Evolutionary conservation across 1,140 invertebrate species (phyloP).

Genomic region (Eupristina koningsbergeri): DNA sequence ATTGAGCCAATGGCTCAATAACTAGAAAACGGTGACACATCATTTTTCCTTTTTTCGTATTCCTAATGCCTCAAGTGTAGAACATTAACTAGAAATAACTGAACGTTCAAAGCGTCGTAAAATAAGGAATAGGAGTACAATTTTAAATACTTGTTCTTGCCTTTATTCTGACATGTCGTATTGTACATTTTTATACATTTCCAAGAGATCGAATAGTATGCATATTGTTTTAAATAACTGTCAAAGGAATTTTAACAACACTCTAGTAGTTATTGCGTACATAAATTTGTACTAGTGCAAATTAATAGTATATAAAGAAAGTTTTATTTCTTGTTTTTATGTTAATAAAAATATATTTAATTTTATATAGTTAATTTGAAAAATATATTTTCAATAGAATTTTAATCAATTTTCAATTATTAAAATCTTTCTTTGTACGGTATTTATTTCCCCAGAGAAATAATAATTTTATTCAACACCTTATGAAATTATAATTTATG

Average conservation of each 20-base stretch:
- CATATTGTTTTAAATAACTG: not conserved
- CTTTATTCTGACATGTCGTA: not conserved
- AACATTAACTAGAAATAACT: constrained; percentile 6
- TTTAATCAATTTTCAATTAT: too few species aligned
- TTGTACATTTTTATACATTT: not conserved
- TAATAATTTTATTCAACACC: too few species aligned
- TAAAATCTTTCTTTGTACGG: too few species aligned
- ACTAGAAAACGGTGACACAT: constrained; percentile 28
- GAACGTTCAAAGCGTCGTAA: not conserved
- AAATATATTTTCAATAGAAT: too few species aligned
- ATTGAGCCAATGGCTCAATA: not conserved
- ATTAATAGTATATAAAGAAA: too few species aligned
- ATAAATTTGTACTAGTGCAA: too few species aligned
- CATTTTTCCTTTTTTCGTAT: constrained; percentile 28
- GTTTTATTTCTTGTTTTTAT: too few species aligned
- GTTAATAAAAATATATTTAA: too few species aligned
- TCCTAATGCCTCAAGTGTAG: not conserved
- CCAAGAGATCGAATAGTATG: not conserved
- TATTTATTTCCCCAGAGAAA: too few species aligned
- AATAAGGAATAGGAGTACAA: not conserved
- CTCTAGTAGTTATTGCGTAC: too few species aligned
- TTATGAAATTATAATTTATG: too few species aligned
- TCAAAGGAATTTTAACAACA: not conserved
- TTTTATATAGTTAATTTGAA: too few species aligned
- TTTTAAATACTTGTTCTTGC: not conserved